These are phyloP conservation scores for Halcyon chelicuti DNA, from an alignment of 2,797 vertebrate genomes.

Conservation along the genomic window DNA sequence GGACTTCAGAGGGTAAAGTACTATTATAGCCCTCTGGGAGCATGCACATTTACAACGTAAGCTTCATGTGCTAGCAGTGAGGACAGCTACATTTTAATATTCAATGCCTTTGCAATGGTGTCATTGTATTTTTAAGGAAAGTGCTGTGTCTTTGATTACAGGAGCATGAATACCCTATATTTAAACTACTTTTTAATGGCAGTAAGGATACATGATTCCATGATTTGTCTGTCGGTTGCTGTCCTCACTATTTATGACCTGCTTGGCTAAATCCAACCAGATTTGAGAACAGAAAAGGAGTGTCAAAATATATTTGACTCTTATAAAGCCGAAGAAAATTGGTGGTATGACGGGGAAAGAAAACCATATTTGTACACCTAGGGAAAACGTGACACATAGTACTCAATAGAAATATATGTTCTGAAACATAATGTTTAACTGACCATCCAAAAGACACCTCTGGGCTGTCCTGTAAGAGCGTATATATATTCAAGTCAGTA, in stretches of 20 bases:
- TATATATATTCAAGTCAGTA: background rate
- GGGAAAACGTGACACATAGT: background rate
- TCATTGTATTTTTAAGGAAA: slow-evolving; percentile 22
- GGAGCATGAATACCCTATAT: background rate
- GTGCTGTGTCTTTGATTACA: background rate
- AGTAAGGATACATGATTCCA: background rate
- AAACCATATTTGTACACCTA: background rate
- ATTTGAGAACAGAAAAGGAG: background rate
- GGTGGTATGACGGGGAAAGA: background rate
- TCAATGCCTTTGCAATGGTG: background rate
- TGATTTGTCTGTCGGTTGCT: background rate
- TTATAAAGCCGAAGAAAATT: background rate
- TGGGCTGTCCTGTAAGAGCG: background rate
- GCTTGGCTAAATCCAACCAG: background rate
- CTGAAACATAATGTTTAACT: background rate
- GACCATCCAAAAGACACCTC: background rate
- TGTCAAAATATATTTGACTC: background rate
- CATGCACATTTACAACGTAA: background rate
- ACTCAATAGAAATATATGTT: background rate
- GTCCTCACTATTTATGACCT: background rate
- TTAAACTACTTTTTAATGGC: background rate
- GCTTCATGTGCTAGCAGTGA: background rate
- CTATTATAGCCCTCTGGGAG: background rate
- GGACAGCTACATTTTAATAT: background rate
- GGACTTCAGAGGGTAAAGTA: background rate